These are phyloP conservation scores for Ochropacha duplaris DNA, from an alignment of 2,888 invertebrate species.

Conservation along the genomic window DNA sequence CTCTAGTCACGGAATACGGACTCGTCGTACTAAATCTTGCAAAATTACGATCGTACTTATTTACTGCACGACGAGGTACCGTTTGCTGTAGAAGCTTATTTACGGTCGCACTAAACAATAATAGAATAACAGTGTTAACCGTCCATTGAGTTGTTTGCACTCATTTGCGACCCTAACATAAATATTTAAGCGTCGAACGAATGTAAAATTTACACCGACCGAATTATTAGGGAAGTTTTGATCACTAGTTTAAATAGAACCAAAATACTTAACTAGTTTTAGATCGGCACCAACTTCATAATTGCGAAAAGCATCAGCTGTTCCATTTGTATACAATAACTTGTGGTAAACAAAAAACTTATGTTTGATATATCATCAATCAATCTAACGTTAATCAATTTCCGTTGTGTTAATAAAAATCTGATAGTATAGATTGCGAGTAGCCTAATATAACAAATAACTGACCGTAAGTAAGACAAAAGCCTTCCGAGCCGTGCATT, in stretches of 20 bases:
- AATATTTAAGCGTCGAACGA: not conserved
- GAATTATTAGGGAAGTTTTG: not conserved
- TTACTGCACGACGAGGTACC: constrained; percentile 18
- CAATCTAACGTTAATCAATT: too few relatives aligned
- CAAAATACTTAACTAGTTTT: too few relatives aligned
- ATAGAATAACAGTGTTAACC: constrained; percentile 21
- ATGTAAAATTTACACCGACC: not conserved
- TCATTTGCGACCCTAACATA: not conserved
- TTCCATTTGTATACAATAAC: too few relatives aligned
- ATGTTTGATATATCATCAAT: too few relatives aligned
- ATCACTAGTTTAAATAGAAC: not conserved
- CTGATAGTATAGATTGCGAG: too few relatives aligned
- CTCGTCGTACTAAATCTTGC: constrained; percentile 18
- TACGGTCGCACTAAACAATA: constrained; percentile 44
- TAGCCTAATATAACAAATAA: too few relatives aligned
- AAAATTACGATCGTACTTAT: constrained; percentile 20
- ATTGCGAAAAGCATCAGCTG: too few relatives aligned
- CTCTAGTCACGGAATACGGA: constrained; percentile 15
- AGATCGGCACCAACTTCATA: too few relatives aligned
- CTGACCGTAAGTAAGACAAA: too few relatives aligned
- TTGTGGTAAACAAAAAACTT: too few relatives aligned
- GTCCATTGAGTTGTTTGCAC: not conserved
- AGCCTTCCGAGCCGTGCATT: too few relatives aligned
- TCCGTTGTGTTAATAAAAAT: too few relatives aligned
- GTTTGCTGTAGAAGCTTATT: constrained; percentile 35